Conservation (phyloP, 2,888 invertebrate species). For the Eudasyphora cyanicolor region DNA sequence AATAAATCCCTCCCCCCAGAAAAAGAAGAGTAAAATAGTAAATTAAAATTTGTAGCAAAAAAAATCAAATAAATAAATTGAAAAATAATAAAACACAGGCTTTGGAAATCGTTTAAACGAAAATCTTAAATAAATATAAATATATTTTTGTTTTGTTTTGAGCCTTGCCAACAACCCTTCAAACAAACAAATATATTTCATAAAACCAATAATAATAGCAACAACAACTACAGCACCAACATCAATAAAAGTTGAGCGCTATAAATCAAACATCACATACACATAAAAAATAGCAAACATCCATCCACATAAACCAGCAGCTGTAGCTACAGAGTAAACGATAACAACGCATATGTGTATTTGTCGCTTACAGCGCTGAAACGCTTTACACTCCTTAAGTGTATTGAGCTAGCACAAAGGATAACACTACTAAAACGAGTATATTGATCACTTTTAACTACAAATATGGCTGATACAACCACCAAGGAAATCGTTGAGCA, state of each 20-base stretch:
- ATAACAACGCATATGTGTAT: neutral
- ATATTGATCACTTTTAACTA: neutral
- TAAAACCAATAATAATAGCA: no score
- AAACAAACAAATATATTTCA: slow-evolving; percentile 1
- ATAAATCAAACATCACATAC: slow-evolving; percentile 16
- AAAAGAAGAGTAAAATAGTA: neutral
- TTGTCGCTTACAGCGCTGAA: neutral
- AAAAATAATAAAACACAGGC: neutral
- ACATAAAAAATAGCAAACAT: neutral
- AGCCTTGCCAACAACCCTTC: neutral
- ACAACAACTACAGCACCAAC: neutral
- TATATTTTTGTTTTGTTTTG: slow-evolving; percentile 13
- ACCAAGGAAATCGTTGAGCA: slow-evolving; percentile 68
- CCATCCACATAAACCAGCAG: neutral
- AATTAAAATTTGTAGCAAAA: neutral
- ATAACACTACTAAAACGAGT: neutral
- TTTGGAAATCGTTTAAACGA: neutral
- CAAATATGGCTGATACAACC: slow-evolving; percentile 67
- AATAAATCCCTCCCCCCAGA: no score
- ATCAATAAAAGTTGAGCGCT: slow-evolving; percentile 8
- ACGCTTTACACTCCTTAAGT: no score
- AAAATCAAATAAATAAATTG: neutral
- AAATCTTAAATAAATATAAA: slow-evolving; percentile 7
- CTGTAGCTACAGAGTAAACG: neutral
- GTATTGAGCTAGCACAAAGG: neutral